Conservation (phyloP, 2,888 invertebrate species). For the Liodrosophila aerea region DNA sequence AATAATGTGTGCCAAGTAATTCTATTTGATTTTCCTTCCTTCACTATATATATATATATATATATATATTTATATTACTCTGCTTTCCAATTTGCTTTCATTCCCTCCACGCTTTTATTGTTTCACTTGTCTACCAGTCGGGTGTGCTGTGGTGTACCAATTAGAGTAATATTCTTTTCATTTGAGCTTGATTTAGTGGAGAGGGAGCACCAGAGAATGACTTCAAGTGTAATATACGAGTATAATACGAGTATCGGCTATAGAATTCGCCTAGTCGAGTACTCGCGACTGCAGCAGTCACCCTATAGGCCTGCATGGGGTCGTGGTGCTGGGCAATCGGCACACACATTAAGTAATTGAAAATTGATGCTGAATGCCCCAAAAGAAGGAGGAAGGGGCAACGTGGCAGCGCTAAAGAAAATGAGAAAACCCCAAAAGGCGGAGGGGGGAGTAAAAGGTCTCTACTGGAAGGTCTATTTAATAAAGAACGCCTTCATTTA, state of each 20-base stretch:
- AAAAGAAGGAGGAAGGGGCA: neutral
- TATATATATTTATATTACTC: conserved; percentile 3
- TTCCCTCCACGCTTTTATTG: conserved; percentile 10
- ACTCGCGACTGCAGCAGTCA: too few relatives aligned
- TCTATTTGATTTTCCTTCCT: conserved; percentile 31
- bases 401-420: neutral
- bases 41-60: neutral
- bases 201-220: too few relatives aligned
- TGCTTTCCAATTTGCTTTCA: conserved; percentile 19
- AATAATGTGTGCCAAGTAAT: conserved; percentile 55
- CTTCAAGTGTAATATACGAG: too few relatives aligned
- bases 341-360: conserved; percentile 62
- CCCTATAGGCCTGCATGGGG: neutral
- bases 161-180: too few relatives aligned
- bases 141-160: neutral
- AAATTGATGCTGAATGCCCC: conserved; percentile 35
- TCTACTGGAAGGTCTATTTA: conserved; percentile 10
- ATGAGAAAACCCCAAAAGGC: neutral
- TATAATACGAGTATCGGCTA: too few relatives aligned
- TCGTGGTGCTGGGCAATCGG: conserved; percentile 27
- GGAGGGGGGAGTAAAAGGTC: neutral
- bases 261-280: too few relatives aligned
- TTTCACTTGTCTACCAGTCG: conserved; percentile 1
- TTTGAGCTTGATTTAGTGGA: too few relatives aligned
- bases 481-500: conserved; percentile 18